Evolutionary conservation across 2,113 vertebrate genomes (phyloP), one percentile per base, ranked within the genome.

Genomic region (Leptocoma aspasia): DNA sequence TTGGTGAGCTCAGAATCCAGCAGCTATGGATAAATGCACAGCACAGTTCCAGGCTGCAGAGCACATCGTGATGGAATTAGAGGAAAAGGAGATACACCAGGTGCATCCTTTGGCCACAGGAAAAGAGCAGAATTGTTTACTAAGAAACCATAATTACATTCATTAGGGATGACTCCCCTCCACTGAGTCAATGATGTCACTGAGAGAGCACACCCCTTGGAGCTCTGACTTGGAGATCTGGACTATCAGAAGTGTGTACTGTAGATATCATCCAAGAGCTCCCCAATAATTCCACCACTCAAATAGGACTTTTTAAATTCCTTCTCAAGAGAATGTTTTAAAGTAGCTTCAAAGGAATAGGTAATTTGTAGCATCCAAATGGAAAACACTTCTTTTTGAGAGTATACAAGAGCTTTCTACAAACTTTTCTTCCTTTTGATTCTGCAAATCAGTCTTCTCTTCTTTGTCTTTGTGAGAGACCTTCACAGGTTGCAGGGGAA

Each of bases 301-400:
- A 75, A 68, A 42, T 54, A 15, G 5, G 18, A 33, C 5, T 39
- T 85, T 52, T 69, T 76, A 87, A 87, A 76, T 33, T 28, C 17
- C 85, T 54, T 70, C 71, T 79, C 45, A 50, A 78, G 26, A 61
- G 87, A 79, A 33, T 47, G 72, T 9, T 87, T 56, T 21, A 49
- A 71, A 72, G 44, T 11, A 27, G 10, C 37, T 85, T 91, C 28
- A 94, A 69, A 90, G 35, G 41, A 84, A 63, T 39, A 45, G 33
- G 35, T 28, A 82, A 93, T 92, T 87, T 80, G n/a, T 61, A 82
- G 45, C 35, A 63, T 94, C 81, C 52, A 83, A 44, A 86, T 81
- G 30, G 59, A 77, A 86, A 94, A 42, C 15, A 39, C 2, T 14
- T 77, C 27, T 26, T 77, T 87, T 76, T 4, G 3, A 65, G 42